A percentile compares a stretch with the other conserved stretches of the same genome.
Conservation (phyloP, 1,140 invertebrate genomes). For the Rhynchophorus ferrugineus region DNA sequence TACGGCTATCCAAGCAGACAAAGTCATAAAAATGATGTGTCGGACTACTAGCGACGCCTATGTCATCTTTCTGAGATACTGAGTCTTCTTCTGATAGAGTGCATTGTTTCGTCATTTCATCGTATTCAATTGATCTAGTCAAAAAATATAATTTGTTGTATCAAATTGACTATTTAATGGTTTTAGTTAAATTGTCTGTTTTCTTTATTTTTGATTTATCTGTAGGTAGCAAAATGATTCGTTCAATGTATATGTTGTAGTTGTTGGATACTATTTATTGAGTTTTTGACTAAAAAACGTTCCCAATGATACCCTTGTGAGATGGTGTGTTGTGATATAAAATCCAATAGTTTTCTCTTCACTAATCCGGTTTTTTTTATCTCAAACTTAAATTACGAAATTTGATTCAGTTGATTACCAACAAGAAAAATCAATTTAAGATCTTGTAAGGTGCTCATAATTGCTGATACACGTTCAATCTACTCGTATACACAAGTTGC, state of each 20-base stretch:
- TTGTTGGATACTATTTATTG: too few relatives aligned
- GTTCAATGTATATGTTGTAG: too few relatives aligned
- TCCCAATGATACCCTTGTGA: too few relatives aligned
- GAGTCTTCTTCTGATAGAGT: slow-evolving; percentile 84
- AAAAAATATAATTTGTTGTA: slow-evolving; percentile 49
- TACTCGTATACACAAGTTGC: background rate
- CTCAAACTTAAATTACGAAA: too few relatives aligned
- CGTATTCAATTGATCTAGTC: slow-evolving; percentile 83
- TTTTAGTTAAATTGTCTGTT: background rate
- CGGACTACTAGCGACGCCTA: slow-evolving; percentile 69
- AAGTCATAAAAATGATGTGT: slow-evolving; percentile 79
- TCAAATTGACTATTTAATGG: background rate
- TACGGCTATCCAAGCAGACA: slow-evolving; percentile 78
- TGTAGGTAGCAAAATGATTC: too few relatives aligned
- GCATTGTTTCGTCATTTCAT: slow-evolving; percentile 75
- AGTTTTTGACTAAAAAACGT: too few relatives aligned
- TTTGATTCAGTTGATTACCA: too few relatives aligned
- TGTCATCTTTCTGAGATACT: slow-evolving; percentile 75
- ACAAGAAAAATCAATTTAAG: too few relatives aligned
- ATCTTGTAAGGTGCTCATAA: too few relatives aligned
- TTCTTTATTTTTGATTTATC: too few relatives aligned
- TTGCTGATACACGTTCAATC: too few relatives aligned
- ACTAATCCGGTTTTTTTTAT: too few relatives aligned
- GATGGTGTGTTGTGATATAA: background rate
- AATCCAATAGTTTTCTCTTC: background rate